These are phyloP conservation scores for Brachyopa scutellaris DNA, from an alignment of 2,888 invertebrate species.

Conservation along the genomic window DNA sequence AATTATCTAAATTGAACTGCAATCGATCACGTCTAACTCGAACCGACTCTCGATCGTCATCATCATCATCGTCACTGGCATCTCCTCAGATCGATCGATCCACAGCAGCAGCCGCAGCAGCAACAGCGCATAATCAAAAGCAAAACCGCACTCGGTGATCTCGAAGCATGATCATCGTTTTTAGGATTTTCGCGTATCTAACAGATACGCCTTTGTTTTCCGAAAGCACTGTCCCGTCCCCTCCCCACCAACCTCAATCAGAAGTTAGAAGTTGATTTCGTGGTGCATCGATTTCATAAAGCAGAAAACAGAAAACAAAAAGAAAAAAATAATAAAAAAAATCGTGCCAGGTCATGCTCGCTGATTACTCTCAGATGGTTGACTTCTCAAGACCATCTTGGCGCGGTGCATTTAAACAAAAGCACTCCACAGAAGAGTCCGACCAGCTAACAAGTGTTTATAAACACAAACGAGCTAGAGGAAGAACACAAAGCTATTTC, in stretches of 20 bases:
- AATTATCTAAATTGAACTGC: constrained; percentile 70
- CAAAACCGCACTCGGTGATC: constrained; percentile 26
- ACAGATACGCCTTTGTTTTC: constrained; percentile 71
- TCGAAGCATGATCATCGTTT: constrained; percentile 57
- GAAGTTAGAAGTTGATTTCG: constrained; percentile 69
- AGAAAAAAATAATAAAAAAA: constrained; percentile 53
- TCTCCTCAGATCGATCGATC: too few species aligned
- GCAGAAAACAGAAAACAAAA: constrained; percentile 1
- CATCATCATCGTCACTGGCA: not conserved
- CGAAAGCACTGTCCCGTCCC: constrained; percentile 6
- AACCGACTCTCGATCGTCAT: constrained; percentile 9
- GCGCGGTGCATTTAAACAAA: constrained; percentile 41
- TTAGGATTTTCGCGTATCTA: constrained; percentile 66
- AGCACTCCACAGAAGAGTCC: constrained; percentile 19
- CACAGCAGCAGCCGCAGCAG: constrained; percentile 4
- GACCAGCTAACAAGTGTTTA: constrained; percentile 45
- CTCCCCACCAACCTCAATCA: constrained; percentile 56
- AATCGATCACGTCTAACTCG: constrained; percentile 69
- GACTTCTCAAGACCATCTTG: constrained; percentile 57
- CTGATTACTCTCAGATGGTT: constrained; percentile 68
- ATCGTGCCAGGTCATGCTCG: constrained; percentile 72
- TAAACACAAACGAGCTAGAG: constrained; percentile 1
- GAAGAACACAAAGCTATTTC: constrained; percentile 18
- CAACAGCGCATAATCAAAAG: constrained; percentile 55
- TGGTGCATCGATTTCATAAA: constrained; percentile 69